Evolutionary conservation across 2,113 vertebrate species (phyloP), one percentile per base, ranked within the genome.

Genomic region (Bubo scandiacus): DNA sequence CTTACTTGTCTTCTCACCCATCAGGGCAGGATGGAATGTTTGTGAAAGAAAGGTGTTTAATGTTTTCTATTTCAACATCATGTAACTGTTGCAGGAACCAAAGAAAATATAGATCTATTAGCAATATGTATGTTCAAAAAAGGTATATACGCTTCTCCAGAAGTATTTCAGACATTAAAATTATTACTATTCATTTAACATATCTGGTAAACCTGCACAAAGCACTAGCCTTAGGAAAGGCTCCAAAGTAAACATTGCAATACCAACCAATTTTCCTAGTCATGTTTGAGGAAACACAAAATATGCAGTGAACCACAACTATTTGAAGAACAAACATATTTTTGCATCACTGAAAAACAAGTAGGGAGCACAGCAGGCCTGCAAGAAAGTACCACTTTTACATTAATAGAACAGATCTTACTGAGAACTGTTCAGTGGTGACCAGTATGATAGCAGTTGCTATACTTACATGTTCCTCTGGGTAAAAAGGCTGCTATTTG

Each of bases 401-500:
- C 49, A 66, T 4, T 3, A 79, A 63, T 47, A 74, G 26, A 89
- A 45, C 5, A 85, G 38, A 67, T 68, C 45, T 72, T 38, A 30
- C 63, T 49, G 52, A 68, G 34, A 62, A 68, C 65, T 71, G 88
- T 29, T 71, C 38, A 36, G 67, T 12, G 54, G n/a, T 6, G 42
- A 71, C 65, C 36, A 51, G 49, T 20, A 3, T 4, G 45, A 58
- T 17, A 67, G 88, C 94, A 77, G 79, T 34, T 45, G 73, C 63
- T 92, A 91, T 88, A 98, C 99, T 99, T 97, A 99, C 99, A 99
- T 99, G 98, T 99, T 99, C 97, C 99, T 99, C 97, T 99, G 99
- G 30, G 99, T 99, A 92, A 99, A 99, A 96, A 99, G 98, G 68
- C 99, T 99, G 98, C 99, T 99, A 79, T 99, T 99, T 80, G 99